Conservation (phyloP, 1,140 invertebrate species). For the Zaprionus gabonicus region DNA sequence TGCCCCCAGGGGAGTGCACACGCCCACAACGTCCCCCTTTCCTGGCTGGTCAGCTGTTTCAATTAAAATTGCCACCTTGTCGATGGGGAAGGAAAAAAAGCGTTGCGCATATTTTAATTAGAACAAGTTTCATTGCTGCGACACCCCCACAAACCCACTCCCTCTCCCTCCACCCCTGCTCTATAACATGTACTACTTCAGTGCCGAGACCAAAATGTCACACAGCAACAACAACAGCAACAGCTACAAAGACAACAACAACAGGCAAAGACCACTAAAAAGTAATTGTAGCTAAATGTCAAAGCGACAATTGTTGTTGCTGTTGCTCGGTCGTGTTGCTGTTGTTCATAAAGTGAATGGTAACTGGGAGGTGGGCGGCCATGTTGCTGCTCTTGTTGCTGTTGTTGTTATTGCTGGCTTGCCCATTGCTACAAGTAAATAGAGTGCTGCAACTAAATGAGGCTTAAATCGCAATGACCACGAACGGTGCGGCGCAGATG, state of each 20-base stretch:
- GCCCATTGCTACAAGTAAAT: constrained; percentile 62
- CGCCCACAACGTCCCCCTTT: not conserved
- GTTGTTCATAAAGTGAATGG: constrained; percentile 71
- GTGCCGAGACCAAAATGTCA: constrained; percentile 38
- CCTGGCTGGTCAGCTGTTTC: constrained; percentile 25
- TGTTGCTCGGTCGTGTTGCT: constrained; percentile 26
- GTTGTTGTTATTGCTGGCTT: constrained; percentile 46
- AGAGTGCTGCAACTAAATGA: constrained; percentile 69
- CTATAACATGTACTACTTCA: not conserved
- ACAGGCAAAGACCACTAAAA: constrained; percentile 70
- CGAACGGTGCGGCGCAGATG: constrained; percentile 32
- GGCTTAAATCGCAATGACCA: constrained; percentile 64
- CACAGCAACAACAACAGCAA: constrained; percentile 17
- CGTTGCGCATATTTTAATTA: constrained; percentile 74
- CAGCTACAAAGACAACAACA: constrained; percentile 9
- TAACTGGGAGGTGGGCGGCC: constrained; percentile 27
- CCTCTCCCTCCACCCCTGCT: not conserved
- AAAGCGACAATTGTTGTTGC: constrained; percentile 75
- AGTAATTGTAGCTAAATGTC: constrained; percentile 81
- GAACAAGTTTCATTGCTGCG: constrained; percentile 72
- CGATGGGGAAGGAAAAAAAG: constrained; percentile 32
- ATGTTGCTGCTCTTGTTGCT: constrained; percentile 33
- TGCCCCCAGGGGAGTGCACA: not conserved
- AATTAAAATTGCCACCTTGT: constrained; percentile 63
- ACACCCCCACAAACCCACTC: constrained; percentile 11